phyloP scores from a whole-genome alignment of 2,797 vertebrate genomes.

The Hemibagrus guttatus region DNA sequence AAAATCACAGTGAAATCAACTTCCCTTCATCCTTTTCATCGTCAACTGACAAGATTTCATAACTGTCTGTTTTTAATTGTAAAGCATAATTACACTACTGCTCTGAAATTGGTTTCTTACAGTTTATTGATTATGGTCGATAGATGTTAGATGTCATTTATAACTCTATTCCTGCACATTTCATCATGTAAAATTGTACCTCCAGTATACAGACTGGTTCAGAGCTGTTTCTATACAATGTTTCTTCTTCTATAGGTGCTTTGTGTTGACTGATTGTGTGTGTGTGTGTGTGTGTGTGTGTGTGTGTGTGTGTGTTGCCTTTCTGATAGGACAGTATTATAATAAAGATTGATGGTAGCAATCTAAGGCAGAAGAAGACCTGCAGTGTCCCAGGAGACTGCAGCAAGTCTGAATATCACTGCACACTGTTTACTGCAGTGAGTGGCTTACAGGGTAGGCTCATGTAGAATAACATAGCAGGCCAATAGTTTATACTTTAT shows the following conservation, averaged over 20 bases:
- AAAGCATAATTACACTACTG: background rate
- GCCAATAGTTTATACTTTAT: background rate
- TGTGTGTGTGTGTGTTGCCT: background rate
- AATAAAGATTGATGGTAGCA: constrained; percentile 16
- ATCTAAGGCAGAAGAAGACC: constrained; percentile 18
- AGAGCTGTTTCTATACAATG: background rate
- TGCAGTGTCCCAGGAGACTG: constrained; percentile 25
- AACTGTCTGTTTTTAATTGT: background rate
- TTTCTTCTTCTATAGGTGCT: background rate
- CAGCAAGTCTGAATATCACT: constrained; percentile 8
- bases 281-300: background rate
- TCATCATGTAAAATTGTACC: background rate
- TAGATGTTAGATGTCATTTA: background rate
- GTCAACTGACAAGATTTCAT: no score
- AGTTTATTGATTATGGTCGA: background rate
- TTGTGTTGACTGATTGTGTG: background rate
- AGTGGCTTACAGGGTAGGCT: background rate
- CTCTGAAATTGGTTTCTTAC: background rate
- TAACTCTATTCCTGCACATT: background rate
- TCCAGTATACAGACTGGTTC: background rate
- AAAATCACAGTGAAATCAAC: no score
- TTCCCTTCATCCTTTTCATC: no score
- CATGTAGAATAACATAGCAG: background rate
- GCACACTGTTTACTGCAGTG: background rate
- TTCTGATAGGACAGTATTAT: background rate